Percentiles rank a stretch among this genome's conserved stretches.
These are phyloP conservation scores for Noctua fimbriata DNA, from an alignment of 2,888 invertebrate species.

Conservation along the genomic window DNA sequence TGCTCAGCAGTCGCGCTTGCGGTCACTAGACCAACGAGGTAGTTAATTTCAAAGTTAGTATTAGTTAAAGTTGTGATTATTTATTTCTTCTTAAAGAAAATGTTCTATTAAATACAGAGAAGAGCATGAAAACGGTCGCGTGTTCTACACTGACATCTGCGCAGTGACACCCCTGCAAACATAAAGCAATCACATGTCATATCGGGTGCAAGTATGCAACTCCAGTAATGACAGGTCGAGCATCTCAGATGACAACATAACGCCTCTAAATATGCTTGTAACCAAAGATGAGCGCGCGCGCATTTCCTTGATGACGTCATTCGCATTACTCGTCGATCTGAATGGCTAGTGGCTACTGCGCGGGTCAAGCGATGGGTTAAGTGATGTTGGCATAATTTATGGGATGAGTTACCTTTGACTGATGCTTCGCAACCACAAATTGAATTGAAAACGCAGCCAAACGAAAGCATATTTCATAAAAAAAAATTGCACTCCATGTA, in stretches of 20 bases:
- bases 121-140: not conserved
- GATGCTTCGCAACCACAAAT: not conserved
- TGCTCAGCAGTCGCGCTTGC: not conserved
- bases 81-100: too few relatives aligned
- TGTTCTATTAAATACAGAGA: not conserved
- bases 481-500: too few relatives aligned
- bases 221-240: conserved; percentile 48
- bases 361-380: conserved; percentile 31
- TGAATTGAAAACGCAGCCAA: too few relatives aligned
- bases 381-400: conserved; percentile 15
- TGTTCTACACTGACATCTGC: not conserved
- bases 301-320: conserved; percentile 55
- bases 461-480: too few relatives aligned
- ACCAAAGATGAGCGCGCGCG: conserved; percentile 36
- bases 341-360: conserved; percentile 27
- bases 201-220: conserved; percentile 48
- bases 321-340: conserved; percentile 18
- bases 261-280: conserved; percentile 57
- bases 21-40: not conserved
- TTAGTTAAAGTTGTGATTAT: too few relatives aligned
- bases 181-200: conserved; percentile 33
- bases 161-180: conserved; percentile 12
- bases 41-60: too few relatives aligned
- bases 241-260: conserved; percentile 49
- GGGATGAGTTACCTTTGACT: not conserved